Evolutionary conservation across 2,888 invertebrate species (phyloP).

Genomic region (Lycocerus yunnanus): DNA sequence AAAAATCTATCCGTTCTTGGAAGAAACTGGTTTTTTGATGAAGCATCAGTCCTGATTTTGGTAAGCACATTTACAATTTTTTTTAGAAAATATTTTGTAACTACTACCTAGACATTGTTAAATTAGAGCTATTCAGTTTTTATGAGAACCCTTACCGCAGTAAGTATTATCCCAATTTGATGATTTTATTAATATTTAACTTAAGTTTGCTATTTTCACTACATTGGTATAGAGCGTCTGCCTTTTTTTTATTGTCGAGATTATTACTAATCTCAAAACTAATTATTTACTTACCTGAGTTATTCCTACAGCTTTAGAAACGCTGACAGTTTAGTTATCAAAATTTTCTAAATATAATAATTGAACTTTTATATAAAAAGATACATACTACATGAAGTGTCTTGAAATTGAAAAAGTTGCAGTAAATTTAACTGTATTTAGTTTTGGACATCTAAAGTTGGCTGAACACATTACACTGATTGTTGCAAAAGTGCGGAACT

Average conservation of each 20-base stretch:
- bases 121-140: too few species aligned
- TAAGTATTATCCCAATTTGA: too few species aligned
- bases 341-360: background rate
- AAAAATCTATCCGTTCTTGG: background rate
- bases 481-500: slow-evolving; percentile 48
- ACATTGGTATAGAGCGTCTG: too few species aligned
- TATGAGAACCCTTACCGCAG: too few species aligned
- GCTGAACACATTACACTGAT: slow-evolving; percentile 31
- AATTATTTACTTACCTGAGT: background rate
- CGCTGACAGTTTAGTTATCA: background rate
- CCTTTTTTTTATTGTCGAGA: background rate
- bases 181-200: too few species aligned
- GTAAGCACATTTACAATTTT: background rate
- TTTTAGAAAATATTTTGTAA: background rate
- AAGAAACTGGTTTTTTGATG: background rate
- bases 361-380: background rate
- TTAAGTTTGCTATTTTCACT: too few species aligned
- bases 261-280: background rate
- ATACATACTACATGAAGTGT: background rate
- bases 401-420: background rate
- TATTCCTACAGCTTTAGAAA: too few species aligned
- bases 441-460: background rate
- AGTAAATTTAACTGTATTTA: slow-evolving; percentile 4
- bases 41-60: background rate
- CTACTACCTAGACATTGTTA: too few species aligned